Evolutionary conservation across 2,888 invertebrate genomes (phyloP), one percentile per base, ranked within the genome.

Genomic region (Volucella bombylans): DNA sequence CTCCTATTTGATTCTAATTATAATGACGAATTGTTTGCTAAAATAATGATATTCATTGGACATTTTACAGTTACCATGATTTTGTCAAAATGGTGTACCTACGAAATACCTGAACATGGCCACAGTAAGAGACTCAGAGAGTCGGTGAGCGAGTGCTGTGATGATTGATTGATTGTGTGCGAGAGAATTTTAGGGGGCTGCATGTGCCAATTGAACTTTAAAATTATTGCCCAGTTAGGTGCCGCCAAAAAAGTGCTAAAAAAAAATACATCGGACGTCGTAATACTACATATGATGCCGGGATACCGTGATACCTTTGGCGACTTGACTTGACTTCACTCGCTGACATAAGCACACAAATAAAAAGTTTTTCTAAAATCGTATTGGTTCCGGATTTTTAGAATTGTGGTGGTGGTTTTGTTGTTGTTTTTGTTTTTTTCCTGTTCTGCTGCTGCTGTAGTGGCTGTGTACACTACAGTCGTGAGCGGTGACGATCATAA

Each of bases 311-410:
- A 6, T 6, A 31, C 31, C 6, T n/a, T 8, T 45, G 15, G 57
- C 4, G 49, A 65, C 45, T 45, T 49, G 59, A 59, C 47, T 69
- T 57, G 45, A 55, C 18, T 23, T 23, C 43, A 38, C 2, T 31
- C 38, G 38, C 59, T 61, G 52, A 67, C 67, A 52, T 50, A 59
- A 76, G 45, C 43, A 23, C 12, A 12, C 2, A 14, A 31, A 31
- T 59, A 64, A 78, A 82, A 52, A 52, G 59, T 43, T 74, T 54
- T 64, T 74, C 15, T 61, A 55, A 80, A 80, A 83, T 83, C 74
- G 59, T 74, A 74, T 83, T 83, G 79, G 74, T 83, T 83, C 74
- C 79, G 83, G 83, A 83, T 71, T 83, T 74, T 55, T 61, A 43
- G 31, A 23, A 10, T 45, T 71, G 72, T 47, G 57, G 69, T 74